Percentiles rank a stretch among this genome's conserved stretches.
phyloP scores from a whole-genome alignment of 2,888 invertebrate genomes.

The Noctua comes region DNA sequence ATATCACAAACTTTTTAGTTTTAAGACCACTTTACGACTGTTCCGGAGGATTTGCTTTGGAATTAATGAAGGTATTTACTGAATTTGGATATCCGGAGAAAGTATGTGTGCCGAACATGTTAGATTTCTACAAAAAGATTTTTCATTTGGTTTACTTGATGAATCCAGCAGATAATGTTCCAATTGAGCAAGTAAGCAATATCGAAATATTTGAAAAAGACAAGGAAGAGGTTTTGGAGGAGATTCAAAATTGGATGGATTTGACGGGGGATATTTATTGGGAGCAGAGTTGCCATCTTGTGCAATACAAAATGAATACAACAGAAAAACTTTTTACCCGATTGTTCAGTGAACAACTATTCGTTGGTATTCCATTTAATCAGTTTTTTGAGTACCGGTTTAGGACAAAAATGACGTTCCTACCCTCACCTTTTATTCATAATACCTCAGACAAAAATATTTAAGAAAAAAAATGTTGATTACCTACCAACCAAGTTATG shows the following conservation, averaged over 20 bases:
- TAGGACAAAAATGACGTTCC: conserved; percentile 22
- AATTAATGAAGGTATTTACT: conserved; percentile 37
- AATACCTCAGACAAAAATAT: not conserved
- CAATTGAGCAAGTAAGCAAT: not conserved
- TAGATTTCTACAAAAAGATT: not conserved
- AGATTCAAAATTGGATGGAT: conserved; percentile 21
- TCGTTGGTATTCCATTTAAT: conserved; percentile 40
- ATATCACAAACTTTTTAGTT: conserved; percentile 44
- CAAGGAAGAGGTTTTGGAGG: conserved; percentile 23
- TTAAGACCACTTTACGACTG: conserved; percentile 33
- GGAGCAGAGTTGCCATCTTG: conserved; percentile 51
- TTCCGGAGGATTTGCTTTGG: conserved; percentile 31
- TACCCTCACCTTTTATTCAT: conserved; percentile 4
- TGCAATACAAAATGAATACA: conserved; percentile 58
- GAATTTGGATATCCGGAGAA: conserved; percentile 54
- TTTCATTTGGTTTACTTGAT: conserved; percentile 6
- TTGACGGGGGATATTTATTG: conserved; percentile 10
- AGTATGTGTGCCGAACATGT: conserved; percentile 25
- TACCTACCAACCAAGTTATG: not conserved
- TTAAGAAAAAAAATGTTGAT: not conserved
- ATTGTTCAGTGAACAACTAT: not conserved
- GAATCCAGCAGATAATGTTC: not conserved
- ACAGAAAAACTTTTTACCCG: conserved; percentile 19
- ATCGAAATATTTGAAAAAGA: conserved; percentile 26
- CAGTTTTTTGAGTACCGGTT: conserved; percentile 31